These are phyloP conservation scores for Drosophila gaucha DNA, from an alignment of 2,888 invertebrate species.

Conservation along the genomic window DNA sequence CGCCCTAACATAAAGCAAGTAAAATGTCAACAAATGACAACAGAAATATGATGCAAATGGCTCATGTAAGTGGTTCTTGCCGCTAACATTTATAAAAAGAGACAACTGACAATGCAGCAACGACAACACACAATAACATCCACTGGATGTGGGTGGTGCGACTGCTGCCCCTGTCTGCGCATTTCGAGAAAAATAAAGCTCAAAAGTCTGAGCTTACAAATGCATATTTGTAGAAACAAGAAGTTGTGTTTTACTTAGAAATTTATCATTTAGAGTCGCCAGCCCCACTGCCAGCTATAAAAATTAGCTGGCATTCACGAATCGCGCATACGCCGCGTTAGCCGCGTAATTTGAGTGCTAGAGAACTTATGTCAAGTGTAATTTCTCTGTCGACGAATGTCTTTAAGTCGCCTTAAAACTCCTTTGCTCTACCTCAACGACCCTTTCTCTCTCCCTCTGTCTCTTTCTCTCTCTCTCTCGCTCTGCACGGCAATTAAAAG, in stretches of 20 bases:
- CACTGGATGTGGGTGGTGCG: background rate
- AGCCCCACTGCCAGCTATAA: slow-evolving; percentile 20
- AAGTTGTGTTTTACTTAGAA: slow-evolving; percentile 52
- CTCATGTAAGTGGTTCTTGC: slow-evolving; percentile 81
- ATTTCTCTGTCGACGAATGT: slow-evolving; percentile 24
- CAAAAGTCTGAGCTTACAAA: slow-evolving; percentile 30
- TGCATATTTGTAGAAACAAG: slow-evolving; percentile 17
- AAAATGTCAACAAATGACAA: slow-evolving; percentile 82
- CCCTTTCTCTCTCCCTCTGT: background rate
- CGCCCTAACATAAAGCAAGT: slow-evolving; percentile 60
- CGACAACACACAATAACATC: slow-evolving; percentile 25
- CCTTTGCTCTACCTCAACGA: background rate
- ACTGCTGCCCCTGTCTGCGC: background rate
- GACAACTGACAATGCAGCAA: slow-evolving; percentile 63
- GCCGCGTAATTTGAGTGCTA: slow-evolving; percentile 7
- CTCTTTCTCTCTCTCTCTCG: background rate
- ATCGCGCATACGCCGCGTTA: slow-evolving; percentile 52
- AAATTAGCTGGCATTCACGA: slow-evolving; percentile 47
- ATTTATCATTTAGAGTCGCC: slow-evolving; percentile 52
- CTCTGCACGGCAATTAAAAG: slow-evolving; percentile 54
- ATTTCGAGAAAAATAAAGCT: slow-evolving; percentile 21
- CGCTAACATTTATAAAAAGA: slow-evolving; percentile 66
- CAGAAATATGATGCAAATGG: slow-evolving; percentile 83
- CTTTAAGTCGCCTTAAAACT: slow-evolving; percentile 45
- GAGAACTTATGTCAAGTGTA: slow-evolving; percentile 14